A percentile compares a stretch with the other conserved stretches of the same genome.
These are phyloP conservation scores for Norana najaformis DNA, from an alignment of 2,888 invertebrate genomes.

Conservation along the genomic window DNA sequence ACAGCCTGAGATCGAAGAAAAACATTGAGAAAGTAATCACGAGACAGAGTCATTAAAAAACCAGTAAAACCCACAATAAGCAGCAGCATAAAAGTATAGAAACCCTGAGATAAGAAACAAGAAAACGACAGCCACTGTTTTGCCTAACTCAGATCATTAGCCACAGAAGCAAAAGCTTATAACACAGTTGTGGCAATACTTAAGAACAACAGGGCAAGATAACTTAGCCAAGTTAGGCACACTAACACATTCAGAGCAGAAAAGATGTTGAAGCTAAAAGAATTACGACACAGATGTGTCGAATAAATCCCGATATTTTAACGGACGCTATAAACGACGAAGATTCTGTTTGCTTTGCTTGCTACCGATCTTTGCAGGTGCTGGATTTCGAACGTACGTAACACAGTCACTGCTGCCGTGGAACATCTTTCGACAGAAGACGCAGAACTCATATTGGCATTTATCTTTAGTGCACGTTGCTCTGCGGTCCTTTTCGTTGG, in stretches of 20 bases:
- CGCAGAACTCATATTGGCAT: neutral
- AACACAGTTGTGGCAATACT: neutral
- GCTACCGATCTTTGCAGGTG: neutral
- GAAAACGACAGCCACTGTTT: neutral
- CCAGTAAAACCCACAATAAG: neutral
- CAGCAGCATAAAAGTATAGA: neutral
- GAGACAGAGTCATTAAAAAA: neutral
- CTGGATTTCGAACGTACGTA: neutral
- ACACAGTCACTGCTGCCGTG: neutral
- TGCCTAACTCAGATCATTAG: neutral
- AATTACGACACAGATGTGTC: neutral
- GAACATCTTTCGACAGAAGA: neutral
- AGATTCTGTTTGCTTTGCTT: constrained; percentile 17
- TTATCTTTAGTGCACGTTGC: neutral
- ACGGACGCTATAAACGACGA: neutral
- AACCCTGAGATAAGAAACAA: neutral
- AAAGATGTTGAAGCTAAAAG: neutral
- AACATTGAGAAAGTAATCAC: neutral
- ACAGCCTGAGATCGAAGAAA: neutral
- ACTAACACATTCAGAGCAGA: neutral
- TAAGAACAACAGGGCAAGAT: neutral
- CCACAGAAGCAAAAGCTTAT: neutral
- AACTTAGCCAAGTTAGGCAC: neutral
- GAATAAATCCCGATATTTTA: neutral
- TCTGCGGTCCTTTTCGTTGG: neutral